A percentile compares a stretch with the other conserved stretches of the same genome.
These are phyloP conservation scores for Ceratoteleas bidentatus DNA, from an alignment of 1,140 invertebrate species.

Conservation along the genomic window DNA sequence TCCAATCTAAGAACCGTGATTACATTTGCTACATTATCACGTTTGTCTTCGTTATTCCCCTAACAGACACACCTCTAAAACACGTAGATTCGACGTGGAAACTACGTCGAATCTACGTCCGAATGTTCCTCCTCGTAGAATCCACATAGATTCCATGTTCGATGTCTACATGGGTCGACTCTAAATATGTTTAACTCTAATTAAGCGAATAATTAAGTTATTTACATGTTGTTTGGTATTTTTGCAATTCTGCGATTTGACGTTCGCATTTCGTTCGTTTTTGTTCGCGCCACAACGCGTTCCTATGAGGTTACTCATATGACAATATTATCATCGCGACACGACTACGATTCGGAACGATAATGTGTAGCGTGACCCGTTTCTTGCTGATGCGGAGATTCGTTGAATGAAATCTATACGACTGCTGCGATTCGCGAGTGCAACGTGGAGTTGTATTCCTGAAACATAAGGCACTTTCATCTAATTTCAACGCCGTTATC, in stretches of 20 bases:
- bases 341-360: conserved; percentile 34
- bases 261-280: conserved; percentile 23
- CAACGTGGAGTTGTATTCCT: conserved; percentile 28
- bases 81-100: too few relatives aligned
- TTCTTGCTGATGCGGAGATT: conserved; percentile 44
- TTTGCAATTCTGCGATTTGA: conserved; percentile 12
- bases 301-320: conserved; percentile 33
- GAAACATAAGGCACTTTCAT: conserved; percentile 32
- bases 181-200: conserved; percentile 18
- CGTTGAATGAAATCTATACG: conserved; percentile 48
- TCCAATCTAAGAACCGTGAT: background rate
- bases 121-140: too few relatives aligned
- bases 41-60: conserved; percentile 10
- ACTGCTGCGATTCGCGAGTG: conserved; percentile 46
- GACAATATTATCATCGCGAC: conserved; percentile 47
- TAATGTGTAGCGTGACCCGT: conserved; percentile 51
- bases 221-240: conserved; percentile 5
- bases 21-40: conserved; percentile 10
- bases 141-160: too few relatives aligned
- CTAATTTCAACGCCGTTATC: conserved; percentile 31
- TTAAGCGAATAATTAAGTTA: conserved; percentile 31
- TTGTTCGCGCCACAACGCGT: background rate
- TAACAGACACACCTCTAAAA: too few relatives aligned
- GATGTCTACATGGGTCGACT: too few relatives aligned
- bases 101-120: too few relatives aligned